Base-by-base conservation (phyloP, 2,797 vertebrate species). In the Malacoraja senta region DNA sequence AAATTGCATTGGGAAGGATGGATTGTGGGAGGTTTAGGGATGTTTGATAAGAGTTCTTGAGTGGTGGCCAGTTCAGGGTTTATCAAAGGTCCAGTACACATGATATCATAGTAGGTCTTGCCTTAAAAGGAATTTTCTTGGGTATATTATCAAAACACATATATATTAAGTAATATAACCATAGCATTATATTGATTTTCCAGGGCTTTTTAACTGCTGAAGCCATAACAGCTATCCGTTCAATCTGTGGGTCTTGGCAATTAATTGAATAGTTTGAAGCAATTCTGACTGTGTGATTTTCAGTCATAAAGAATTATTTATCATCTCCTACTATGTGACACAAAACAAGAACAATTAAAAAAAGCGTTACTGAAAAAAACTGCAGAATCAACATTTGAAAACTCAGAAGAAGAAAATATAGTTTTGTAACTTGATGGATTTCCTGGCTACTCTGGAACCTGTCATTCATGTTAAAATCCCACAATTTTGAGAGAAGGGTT, bases 381-480 rank as follows among this genome's bases (percentile, higher is more conserved):
- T 88, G 90, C 13, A 17, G 74, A 74, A 76, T 92, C 38, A 19
- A 44, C 3, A 12, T 92, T 72, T 92, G 38, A 74, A 91, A 76
- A 92, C 19, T 2, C 44, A 92, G 19, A 71, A 35, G 1, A 6
- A 65, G 35, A 88, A 53, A 12, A 29, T n/a, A 8, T 74, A 53
- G 38, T 58, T 92, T 92, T 92, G 44, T 26, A 61, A 86, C 44
- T 29, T 29, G 15, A 61, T 26, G 10, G 44, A 53, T 74, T 92
- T 76, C 71, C 35, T 72, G 38, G 21, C 68, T 24, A n/a, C 68
- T 53, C 90, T 92, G 68, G 38, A 72, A 76, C 38, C 71, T 74
- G 76, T 92, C 90, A 92, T 29, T 92, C 10, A 92, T 29, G 68
- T n/a, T 92, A 92, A 76, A 72, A 58, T 74, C 72, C 26, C 90